Conservation (phyloP, 2,888 invertebrate species). For the Drosophila helvetica region DNA sequence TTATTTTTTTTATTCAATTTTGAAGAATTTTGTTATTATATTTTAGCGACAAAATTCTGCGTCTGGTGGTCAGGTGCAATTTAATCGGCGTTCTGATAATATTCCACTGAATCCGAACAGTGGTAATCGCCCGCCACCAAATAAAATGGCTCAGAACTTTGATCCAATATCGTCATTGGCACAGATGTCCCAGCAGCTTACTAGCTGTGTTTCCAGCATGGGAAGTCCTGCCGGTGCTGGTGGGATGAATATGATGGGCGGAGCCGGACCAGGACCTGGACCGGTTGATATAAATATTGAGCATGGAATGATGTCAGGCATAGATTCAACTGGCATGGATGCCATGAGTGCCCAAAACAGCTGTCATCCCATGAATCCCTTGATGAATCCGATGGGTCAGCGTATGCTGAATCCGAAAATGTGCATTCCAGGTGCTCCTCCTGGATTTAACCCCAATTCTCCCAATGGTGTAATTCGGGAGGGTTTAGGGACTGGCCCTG, state of each 20-base stretch:
- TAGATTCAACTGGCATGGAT: slow-evolving; percentile 83
- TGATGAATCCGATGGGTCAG: slow-evolving; percentile 85
- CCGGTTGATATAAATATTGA: slow-evolving; percentile 78
- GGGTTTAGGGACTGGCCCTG: slow-evolving; percentile 61
- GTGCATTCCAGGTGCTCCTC: slow-evolving; percentile 77
- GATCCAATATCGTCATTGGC: slow-evolving; percentile 97
- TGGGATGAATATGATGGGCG: slow-evolving; percentile 64
- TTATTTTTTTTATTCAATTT: not conserved
- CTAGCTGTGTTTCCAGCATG: slow-evolving; percentile 87
- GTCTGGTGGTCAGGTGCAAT: slow-evolving; percentile 60
- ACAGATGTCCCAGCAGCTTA: slow-evolving; percentile 96
- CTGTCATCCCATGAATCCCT: slow-evolving; percentile 71
- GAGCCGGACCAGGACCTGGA: slow-evolving; percentile 25
- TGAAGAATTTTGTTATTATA: not conserved
- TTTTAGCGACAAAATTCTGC: slow-evolving; percentile 69
- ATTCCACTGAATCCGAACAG: slow-evolving; percentile 88
- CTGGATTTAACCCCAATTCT: slow-evolving; percentile 54
- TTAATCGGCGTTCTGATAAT: slow-evolving; percentile 86
- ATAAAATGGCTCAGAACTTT: slow-evolving; percentile 88
- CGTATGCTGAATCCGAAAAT: slow-evolving; percentile 88
- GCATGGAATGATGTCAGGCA: slow-evolving; percentile 69
- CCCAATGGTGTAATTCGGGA: slow-evolving; percentile 64
- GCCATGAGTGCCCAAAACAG: slow-evolving; percentile 74
- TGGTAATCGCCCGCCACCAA: slow-evolving; percentile 85
- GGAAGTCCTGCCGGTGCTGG: slow-evolving; percentile 67